These are phyloP conservation scores for Oreohelix idahoensis DNA, from an alignment of 1,140 invertebrate species.

Conservation along the genomic window DNA sequence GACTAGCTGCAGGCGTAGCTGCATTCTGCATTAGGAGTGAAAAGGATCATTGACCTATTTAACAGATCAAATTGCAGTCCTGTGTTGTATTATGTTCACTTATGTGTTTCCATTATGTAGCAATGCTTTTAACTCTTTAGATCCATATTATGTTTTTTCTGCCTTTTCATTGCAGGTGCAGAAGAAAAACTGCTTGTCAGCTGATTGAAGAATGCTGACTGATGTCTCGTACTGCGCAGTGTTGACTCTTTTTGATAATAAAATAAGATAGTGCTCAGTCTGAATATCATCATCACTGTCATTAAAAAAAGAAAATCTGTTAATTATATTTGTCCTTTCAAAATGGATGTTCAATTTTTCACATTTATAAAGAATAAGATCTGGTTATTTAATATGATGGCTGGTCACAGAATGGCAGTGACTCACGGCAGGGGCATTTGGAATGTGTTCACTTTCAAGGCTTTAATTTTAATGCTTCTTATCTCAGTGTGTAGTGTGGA, in stretches of 20 bases:
- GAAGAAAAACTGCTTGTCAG: not conserved
- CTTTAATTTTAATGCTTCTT: not conserved
- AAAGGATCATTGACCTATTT: no score
- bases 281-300: no score
- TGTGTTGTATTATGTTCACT: no score
- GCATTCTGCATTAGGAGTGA: no score
- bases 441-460: not conserved
- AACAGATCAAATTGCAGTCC: no score
- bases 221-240: no score
- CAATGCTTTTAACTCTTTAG: no score
- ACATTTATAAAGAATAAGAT: constrained; percentile 1
- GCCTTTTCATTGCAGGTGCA: not conserved
- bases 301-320: no score
- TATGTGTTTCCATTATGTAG: no score
- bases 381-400: not conserved
- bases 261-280: no score
- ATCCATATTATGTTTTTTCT: not conserved
- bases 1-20: no score
- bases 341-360: not conserved
- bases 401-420: not conserved
- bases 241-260: no score
- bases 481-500: not conserved
- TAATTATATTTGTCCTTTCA: not conserved
- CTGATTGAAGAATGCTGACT: not conserved
- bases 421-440: not conserved